Conservation (phyloP, 2,113 vertebrate species). For the Noturus placidus region DNA sequence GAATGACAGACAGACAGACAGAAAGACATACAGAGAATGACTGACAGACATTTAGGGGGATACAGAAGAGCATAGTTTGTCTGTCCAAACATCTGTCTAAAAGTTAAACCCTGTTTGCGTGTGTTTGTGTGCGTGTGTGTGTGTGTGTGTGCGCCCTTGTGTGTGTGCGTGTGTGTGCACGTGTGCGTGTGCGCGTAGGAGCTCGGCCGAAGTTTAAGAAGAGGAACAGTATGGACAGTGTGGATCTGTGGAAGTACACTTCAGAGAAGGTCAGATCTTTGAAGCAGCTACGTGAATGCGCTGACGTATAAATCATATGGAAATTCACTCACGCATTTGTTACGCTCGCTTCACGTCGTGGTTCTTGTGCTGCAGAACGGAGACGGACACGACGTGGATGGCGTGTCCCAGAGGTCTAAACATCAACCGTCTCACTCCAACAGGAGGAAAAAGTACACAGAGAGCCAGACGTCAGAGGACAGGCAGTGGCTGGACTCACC, state of each 20-base stretch:
- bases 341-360: neutral
- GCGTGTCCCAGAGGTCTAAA: conserved; percentile 73
- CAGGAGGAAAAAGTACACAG: conserved; percentile 76
- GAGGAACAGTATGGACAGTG: conserved; percentile 84
- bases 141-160: neutral
- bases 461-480: conserved; percentile 74
- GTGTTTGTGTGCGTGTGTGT: neutral
- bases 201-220: conserved; percentile 89
- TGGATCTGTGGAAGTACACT: conserved; percentile 85
- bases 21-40: too few relatives aligned
- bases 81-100: neutral
- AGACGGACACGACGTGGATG: conserved; percentile 78
- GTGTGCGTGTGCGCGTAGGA: conserved; percentile 67
- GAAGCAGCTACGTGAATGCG: neutral
- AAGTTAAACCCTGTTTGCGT: neutral
- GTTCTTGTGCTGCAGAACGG: conserved; percentile 75
- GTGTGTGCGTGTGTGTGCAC: neutral
- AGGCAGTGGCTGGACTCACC: conserved; percentile 73
- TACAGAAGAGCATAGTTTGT: too few relatives aligned
- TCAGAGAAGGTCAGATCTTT: conserved; percentile 80
- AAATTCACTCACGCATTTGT: neutral
- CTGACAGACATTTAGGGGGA: neutral
- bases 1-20: too few relatives aligned
- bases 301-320: neutral
- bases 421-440: conserved; percentile 70